A percentile compares a stretch with the other conserved stretches of the same genome.
Evolutionary conservation across 2,113 vertebrate species (phyloP).

Genomic region (Mola mola): DNA sequence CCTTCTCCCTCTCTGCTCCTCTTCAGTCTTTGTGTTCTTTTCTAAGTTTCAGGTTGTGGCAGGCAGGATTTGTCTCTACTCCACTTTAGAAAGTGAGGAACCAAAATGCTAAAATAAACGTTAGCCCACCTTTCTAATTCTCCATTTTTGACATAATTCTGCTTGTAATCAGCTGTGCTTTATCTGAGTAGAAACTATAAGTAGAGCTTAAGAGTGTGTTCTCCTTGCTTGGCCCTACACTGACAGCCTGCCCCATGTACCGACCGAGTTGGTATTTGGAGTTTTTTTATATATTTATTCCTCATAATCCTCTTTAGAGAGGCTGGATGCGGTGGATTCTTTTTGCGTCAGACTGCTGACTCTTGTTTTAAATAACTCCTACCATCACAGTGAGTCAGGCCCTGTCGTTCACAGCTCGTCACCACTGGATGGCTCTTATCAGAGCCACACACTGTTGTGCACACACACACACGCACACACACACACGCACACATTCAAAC

Average conservation of each 20-base stretch:
- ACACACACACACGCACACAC: conserved; percentile 15
- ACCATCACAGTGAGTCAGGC: conserved; percentile 75
- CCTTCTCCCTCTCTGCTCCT: conserved; percentile 26
- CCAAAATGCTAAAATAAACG: conserved; percentile 45
- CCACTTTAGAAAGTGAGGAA: conserved; percentile 22
- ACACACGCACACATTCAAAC: conserved; percentile 22
- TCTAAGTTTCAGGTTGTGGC: conserved; percentile 45
- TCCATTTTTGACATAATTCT: conserved; percentile 12
- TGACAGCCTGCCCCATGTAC: conserved; percentile 19
- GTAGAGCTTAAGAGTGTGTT: conserved; percentile 38
- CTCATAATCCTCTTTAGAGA: conserved; percentile 69
- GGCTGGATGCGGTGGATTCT: conserved; percentile 58
- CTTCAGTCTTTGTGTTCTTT: conserved; percentile 13
- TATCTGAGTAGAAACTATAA: conserved; percentile 40
- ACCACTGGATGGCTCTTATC: conserved; percentile 62
- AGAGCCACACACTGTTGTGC: conserved; percentile 23
- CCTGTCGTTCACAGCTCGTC: conserved; percentile 59
- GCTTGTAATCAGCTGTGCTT: conserved; percentile 38
- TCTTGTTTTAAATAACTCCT: conserved; percentile 79
- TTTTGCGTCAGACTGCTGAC: conserved; percentile 74
- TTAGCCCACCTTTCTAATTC: conserved; percentile 16
- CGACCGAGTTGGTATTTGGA: conserved; percentile 48
- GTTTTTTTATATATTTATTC: conserved; percentile 58
- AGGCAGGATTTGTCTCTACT: conserved; percentile 47
- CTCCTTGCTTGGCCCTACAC: conserved; percentile 3